Conservation (phyloP, 2,113 vertebrate species). For the Ophthalmolycus amberensis region DNA sequence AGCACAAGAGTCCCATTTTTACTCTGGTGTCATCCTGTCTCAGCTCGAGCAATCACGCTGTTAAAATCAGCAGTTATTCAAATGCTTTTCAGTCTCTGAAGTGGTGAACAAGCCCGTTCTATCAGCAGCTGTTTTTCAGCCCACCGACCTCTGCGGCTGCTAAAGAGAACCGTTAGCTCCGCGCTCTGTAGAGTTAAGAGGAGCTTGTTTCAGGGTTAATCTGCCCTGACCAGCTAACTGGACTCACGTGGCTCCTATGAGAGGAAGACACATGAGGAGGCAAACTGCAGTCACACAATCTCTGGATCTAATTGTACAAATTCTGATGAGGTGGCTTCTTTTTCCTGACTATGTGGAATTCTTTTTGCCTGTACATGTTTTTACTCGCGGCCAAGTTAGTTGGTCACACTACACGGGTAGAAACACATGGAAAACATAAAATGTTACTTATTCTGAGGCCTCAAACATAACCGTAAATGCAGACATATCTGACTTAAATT, state of each 20-base stretch:
- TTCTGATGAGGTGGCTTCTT: constrained; percentile 47
- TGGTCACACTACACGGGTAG: neutral
- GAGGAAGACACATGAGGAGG: constrained; percentile 44
- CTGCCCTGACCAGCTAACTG: constrained; percentile 76
- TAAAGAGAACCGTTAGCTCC: constrained; percentile 15
- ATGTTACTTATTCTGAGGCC: neutral
- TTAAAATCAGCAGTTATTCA: constrained; percentile 24
- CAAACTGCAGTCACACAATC: constrained; percentile 42
- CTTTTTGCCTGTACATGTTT: neutral
- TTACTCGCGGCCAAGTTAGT: neutral
- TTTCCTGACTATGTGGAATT: constrained; percentile 8
- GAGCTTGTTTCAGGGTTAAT: constrained; percentile 73
- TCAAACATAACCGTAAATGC: neutral
- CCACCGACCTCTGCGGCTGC: constrained; percentile 7
- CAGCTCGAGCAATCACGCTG: neutral
- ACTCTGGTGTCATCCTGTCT: neutral
- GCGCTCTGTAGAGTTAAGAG: constrained; percentile 45
- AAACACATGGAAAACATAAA: neutral
- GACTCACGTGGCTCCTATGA: constrained; percentile 79
- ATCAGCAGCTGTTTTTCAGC: constrained; percentile 1
- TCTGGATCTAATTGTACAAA: constrained; percentile 48
- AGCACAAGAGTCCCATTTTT: constrained; percentile 5
- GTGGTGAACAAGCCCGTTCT: neutral
- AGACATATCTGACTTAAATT: neutral
- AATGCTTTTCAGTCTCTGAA: neutral